Evolutionary conservation across 2,797 vertebrate genomes (phyloP).

Genomic region (Trachurus trachurus): DNA sequence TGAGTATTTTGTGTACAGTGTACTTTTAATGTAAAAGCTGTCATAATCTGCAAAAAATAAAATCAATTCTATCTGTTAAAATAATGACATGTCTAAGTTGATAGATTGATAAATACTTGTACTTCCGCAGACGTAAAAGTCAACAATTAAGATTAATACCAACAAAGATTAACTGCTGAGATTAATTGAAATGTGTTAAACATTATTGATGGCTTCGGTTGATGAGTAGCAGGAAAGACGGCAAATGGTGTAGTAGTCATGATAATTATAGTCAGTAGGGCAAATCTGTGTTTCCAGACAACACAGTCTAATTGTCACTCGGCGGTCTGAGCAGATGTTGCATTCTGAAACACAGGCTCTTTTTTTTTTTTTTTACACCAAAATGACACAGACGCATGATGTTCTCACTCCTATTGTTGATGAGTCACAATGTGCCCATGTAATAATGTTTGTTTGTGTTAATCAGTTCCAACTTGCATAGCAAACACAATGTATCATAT

Average conservation of each 20-base stretch:
- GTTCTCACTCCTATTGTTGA: not conserved
- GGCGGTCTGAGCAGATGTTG: not conserved
- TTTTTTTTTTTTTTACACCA: not conserved
- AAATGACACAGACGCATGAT: not conserved
- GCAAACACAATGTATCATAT: conserved; percentile 10
- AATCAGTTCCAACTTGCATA: conserved; percentile 14
- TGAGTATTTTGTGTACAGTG: not conserved
- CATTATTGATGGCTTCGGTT: not conserved
- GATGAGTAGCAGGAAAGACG: not conserved
- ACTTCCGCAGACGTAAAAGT: too few species aligned
- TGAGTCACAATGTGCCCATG: not conserved
- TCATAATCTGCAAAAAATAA: conserved; percentile 12
- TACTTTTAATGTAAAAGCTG: not conserved
- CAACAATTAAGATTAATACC: not conserved
- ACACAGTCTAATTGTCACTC: not conserved
- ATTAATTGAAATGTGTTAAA: not conserved
- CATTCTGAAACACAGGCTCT: not conserved
- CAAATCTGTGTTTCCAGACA: not conserved
- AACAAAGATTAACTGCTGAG: not conserved
- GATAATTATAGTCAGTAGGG: not conserved
- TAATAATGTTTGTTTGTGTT: conserved; percentile 6
- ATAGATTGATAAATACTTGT: not conserved
- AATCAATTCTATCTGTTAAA: not conserved
- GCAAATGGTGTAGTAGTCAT: not conserved
- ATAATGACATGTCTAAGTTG: not conserved